A percentile compares a stretch with the other conserved stretches of the same genome.
Conservation (phyloP, 2,888 invertebrate species). For the Dicyrtoma fusca region DNA sequence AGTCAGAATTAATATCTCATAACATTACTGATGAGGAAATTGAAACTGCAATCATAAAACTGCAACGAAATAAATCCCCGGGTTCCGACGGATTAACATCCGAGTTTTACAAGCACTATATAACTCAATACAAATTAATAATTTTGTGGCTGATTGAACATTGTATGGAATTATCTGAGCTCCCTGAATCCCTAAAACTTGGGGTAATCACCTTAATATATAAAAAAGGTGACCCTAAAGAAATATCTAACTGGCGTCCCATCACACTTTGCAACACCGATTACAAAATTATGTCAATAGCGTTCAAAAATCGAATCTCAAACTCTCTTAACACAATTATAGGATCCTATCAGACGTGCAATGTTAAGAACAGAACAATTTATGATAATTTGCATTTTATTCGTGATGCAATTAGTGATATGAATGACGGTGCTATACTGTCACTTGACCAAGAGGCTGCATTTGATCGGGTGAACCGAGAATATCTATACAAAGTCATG, state of each 20-base stretch:
- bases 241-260: conserved; percentile 16
- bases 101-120: conserved; percentile 11
- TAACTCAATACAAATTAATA: not conserved
- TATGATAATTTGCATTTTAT: conserved; percentile 12
- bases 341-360: conserved; percentile 22
- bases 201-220: conserved; percentile 7
- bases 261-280: conserved; percentile 17
- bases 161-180: not conserved
- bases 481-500: not conserved
- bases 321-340: not conserved
- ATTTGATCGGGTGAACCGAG: not conserved
- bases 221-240: conserved; percentile 15
- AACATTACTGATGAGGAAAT: conserved; percentile 17
- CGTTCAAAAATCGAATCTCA: not conserved
- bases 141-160: not conserved
- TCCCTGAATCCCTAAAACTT: not conserved
- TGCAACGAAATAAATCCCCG: not conserved
- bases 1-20: not conserved
- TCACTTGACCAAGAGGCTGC: conserved; percentile 13
- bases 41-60: not conserved
- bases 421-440: not conserved
- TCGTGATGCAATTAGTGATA: not conserved
- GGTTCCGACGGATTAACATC: conserved; percentile 21
- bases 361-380: conserved; percentile 10
- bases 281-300: conserved; percentile 13